Evolutionary conservation across 1,140 invertebrate genomes (phyloP).

Genomic region (Caenorhabditis remanei): DNA sequence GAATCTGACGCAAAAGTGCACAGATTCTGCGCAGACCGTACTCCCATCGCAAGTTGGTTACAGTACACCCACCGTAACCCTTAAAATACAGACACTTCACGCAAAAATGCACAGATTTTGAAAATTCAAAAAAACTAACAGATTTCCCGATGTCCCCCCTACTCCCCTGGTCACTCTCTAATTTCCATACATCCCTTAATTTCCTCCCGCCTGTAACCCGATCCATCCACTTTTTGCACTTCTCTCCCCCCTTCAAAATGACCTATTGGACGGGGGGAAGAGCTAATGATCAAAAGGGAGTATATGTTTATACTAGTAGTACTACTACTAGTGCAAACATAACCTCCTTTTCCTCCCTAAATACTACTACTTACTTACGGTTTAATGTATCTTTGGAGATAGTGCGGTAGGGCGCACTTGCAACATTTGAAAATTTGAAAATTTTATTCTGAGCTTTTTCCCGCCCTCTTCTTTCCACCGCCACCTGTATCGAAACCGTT

Average conservation of each 20-base stretch:
- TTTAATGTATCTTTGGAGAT: too few species aligned
- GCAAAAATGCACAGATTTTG: too few species aligned
- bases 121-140: background rate
- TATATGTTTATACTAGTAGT: background rate
- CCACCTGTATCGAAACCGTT: too few species aligned
- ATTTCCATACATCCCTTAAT: background rate
- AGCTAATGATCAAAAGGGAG: background rate
- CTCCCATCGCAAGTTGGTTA: too few species aligned
- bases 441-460: too few species aligned
- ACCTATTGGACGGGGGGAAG: background rate
- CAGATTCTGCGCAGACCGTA: too few species aligned
- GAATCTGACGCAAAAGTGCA: too few species aligned
- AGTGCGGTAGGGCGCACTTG: too few species aligned
- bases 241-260: background rate
- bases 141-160: background rate
- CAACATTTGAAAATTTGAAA: too few species aligned
- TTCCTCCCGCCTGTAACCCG: conserved; percentile 14
- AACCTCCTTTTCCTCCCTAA: background rate
- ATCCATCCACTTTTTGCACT: conserved; percentile 22
- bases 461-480: too few species aligned
- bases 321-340: conserved; percentile 10
- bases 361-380: background rate
- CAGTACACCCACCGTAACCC: too few species aligned
- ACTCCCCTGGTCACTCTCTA: background rate
- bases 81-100: too few species aligned